Evolutionary conservation across 2,888 invertebrate genomes (phyloP), one percentile per base, ranked within the genome.

Genomic region (Aleiodes alternator): DNA sequence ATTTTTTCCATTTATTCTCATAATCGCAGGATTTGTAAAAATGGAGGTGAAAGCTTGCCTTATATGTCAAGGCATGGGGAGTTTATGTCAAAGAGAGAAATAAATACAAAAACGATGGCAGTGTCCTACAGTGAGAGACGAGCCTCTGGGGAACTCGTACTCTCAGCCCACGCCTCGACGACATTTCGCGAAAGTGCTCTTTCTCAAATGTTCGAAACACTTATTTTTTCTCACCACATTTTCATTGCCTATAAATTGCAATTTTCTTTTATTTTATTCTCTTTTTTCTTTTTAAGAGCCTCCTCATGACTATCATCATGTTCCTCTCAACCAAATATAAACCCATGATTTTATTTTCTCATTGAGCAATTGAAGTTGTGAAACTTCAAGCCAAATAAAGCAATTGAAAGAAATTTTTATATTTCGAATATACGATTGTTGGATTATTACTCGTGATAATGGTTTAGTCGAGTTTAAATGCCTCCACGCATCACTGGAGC

Each of bases 21-120:
- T 59, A 51, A 51, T 43, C 43, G 56, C 11, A 61, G 53, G 51
- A 48, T 51, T 75, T 59, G 66, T 56, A 61, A 69, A 57, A 69
- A 69, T 59, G 29, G 38, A 56, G 80, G 81, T 78, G 81, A 81
- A 81, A 81, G 81, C 81, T 77, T 69, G 73, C 80, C 82, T 78
- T 81, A 79, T 75, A 80, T 74, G 74, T 61, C 74, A 69, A 51
- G 23, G 51, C 69, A 48, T 73, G 50, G 48, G 61, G 50, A 56
- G 61, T 64, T 64, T 57, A 43, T 64, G 73, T 74, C 69, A 69
- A 66, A 48, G 70, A 70, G 69, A 38, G 43, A 29, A 38, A 43
- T 31, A 72, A 23, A 23, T 23, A 23, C 23, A 23, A 2, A 2
- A 72, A 43, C 34, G n/a, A 38, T 5, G 61, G 61, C 48, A 16